Base-by-base conservation (phyloP, 92 coral and sea anemone genomes). In the Bergia puertoricense region DNA sequence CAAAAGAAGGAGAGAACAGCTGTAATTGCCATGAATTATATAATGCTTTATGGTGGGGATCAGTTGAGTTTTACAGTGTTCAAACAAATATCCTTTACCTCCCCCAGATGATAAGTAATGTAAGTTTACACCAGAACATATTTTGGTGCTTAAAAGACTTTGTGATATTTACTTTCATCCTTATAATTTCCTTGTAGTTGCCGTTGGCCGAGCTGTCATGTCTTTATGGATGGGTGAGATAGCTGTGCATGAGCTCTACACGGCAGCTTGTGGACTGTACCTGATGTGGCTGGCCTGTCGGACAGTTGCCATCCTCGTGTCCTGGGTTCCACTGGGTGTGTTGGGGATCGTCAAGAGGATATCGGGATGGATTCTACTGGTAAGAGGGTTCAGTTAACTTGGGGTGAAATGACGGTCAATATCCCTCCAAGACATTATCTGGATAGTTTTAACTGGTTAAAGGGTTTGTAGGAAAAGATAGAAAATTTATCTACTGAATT, bases 241-340 rank as follows among this genome's bases (percentile, higher is more conserved):
- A 11, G 89, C 98, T 3, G 99, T 97, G 3, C 99, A 97, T 74
- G 99, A 97, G 89, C 96, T 97, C 85, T 97, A 97, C 88, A 97
- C 99, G 0, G 99, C 99, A 7, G 99, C 99, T 8, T 97, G 98
- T 88, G 99, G 99, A 76, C 92, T 97, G 77, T 97, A 97, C 74
- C 73, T 95, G 39, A 94, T 95, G 74, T 97, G 99, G 99, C 93
- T 97, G 54, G 92, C 93, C 69, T 97, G 99, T 48, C 94, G 99
- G 20, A 66, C 93, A 3, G 94, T 86, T 38, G 93, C 92, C 38
- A 90, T 97, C 30, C 88, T 95, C 18, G 77, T 91, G 50, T 95
- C 99, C n/a, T 97, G 99, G 99, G 62, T 96, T 38, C 99, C 99
- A 15, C 92, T 97, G 66, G 99, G 99, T 42, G 85, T 96, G 71